Evolutionary conservation across 2,113 vertebrate species (phyloP).

Genomic region (Ginglymostoma cirratum): DNA sequence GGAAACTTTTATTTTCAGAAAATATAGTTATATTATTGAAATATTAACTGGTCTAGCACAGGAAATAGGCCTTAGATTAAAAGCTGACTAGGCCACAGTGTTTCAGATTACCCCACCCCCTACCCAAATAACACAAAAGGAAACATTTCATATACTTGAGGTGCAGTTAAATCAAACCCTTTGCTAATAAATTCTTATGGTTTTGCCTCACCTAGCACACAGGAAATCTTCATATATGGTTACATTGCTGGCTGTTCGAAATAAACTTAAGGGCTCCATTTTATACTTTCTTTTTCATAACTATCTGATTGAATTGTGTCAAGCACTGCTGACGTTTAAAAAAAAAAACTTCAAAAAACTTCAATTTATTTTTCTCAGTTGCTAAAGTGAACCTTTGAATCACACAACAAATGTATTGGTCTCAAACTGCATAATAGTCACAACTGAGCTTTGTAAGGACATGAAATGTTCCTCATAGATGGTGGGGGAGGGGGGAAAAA

Average conservation of each 20-base stretch:
- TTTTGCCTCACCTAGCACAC: not conserved
- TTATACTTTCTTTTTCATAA: not conserved
- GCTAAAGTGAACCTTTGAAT: conserved; percentile 5
- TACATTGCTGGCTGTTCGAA: not conserved
- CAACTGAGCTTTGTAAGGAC: conserved; percentile 7
- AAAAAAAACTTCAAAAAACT: not conserved
- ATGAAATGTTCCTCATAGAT: not conserved
- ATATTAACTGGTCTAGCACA: not conserved
- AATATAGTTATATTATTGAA: not conserved
- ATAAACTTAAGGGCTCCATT: not conserved
- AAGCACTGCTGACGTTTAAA: not conserved
- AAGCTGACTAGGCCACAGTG: too few species aligned
- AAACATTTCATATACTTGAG: not conserved
- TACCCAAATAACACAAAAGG: not conserved
- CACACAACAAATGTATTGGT: not conserved
- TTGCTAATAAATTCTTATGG: not conserved
- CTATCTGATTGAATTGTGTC: not conserved
- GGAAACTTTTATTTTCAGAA: not conserved
- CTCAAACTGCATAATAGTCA: conserved; percentile 15
- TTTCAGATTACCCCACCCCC: too few species aligned
- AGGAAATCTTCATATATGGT: not conserved
- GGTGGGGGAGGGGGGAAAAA: too few species aligned
- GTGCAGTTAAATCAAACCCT: not conserved
- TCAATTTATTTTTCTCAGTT: not conserved
- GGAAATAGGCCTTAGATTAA: not conserved